A percentile compares a stretch with the other conserved stretches of the same genome.
Conservation (phyloP, 2,888 invertebrate species). For the Schrankia costaestrigalis region DNA sequence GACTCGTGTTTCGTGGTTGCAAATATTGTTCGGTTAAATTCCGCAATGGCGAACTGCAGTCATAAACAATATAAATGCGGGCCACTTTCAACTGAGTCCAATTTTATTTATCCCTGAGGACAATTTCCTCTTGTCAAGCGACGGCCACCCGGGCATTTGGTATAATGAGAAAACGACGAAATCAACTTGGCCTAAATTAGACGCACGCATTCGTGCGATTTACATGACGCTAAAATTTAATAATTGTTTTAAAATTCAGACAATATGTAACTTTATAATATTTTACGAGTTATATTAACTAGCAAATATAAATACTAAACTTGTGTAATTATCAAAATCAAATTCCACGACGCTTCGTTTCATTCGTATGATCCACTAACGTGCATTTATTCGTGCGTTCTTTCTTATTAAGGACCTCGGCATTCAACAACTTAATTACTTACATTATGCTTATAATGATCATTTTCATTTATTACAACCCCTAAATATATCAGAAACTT, state of each 20-base stretch:
- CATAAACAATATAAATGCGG: constrained; percentile 68
- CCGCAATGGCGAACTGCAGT: constrained; percentile 47
- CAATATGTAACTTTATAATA: not conserved
- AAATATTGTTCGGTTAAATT: constrained; percentile 31
- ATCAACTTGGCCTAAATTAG: constrained; percentile 72
- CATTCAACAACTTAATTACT: too few relatives aligned
- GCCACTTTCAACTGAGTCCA: constrained; percentile 62
- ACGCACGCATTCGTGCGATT: constrained; percentile 43
- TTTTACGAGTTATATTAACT: not conserved
- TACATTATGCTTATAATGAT: too few relatives aligned
- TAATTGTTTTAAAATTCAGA: not conserved
- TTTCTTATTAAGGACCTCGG: too few relatives aligned
- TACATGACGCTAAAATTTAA: constrained; percentile 42
- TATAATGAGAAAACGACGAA: constrained; percentile 73
- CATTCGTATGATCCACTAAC: too few relatives aligned
- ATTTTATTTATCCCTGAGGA: constrained; percentile 72
- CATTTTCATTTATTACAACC: too few relatives aligned
- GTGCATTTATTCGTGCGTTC: too few relatives aligned
- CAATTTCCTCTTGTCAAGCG: constrained; percentile 75
- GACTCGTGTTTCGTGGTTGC: constrained; percentile 10
- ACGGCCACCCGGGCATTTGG: constrained; percentile 72
- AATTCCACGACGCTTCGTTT: too few relatives aligned
- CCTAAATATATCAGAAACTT: too few relatives aligned
- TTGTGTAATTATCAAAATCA: too few relatives aligned
- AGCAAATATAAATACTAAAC: too few relatives aligned